A percentile compares a stretch with the other conserved stretches of the same genome.
These are phyloP conservation scores for Acanthosepion esculentum DNA, from an alignment of 2,888 invertebrate species.

Conservation along the genomic window DNA sequence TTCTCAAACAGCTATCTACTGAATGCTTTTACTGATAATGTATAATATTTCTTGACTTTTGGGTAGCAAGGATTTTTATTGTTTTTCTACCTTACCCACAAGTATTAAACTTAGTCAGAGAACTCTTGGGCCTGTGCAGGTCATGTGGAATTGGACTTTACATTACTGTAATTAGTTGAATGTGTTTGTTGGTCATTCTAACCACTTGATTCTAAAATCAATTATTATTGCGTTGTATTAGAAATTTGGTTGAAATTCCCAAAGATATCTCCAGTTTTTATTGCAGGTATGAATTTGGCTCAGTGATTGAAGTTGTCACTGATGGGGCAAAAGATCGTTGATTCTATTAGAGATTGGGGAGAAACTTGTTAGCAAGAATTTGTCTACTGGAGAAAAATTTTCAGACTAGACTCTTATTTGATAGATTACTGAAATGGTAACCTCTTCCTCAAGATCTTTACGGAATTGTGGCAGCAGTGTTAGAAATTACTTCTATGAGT, in stretches of 20 bases:
- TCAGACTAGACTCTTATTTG: neutral
- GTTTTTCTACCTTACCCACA: neutral
- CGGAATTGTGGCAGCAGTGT: neutral
- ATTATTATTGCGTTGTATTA: neutral
- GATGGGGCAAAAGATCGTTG: neutral
- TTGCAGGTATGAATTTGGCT: neutral
- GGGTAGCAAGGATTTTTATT: neutral
- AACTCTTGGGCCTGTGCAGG: neutral
- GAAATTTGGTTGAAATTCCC: neutral
- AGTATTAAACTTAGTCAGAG: neutral
- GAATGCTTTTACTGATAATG: neutral
- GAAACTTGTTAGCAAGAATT: neutral
- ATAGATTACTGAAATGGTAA: neutral
- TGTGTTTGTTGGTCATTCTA: neutral
- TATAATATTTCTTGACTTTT: neutral
- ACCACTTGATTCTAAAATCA: neutral
- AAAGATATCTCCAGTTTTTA: neutral
- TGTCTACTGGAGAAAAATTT: neutral
- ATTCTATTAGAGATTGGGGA: neutral
- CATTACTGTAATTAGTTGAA: neutral
- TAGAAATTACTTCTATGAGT: neutral
- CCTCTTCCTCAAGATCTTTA: neutral
- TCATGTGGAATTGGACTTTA: neutral
- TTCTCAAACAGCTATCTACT: neutral
- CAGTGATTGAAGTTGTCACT: neutral